Percentiles rank a stretch among this genome's conserved stretches.
Evolutionary conservation across 2,888 invertebrate species (phyloP).

Genomic region (Leptogaster cylindrica): DNA sequence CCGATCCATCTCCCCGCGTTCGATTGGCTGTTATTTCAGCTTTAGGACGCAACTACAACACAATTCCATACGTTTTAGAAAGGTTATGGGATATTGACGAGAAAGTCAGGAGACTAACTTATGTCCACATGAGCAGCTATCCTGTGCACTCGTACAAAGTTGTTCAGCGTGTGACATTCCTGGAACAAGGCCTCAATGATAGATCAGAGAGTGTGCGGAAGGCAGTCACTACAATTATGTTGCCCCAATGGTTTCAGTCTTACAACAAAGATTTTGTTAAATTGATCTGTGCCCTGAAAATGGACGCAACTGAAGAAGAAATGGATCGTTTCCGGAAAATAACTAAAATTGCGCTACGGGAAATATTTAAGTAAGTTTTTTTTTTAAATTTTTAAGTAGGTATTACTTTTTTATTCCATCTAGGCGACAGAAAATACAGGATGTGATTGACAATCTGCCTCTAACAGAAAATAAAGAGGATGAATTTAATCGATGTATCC

Average conservation of each 20-base stretch:
- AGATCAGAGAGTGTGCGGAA: constrained; percentile 64
- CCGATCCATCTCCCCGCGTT: constrained; percentile 80
- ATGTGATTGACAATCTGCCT: constrained; percentile 61
- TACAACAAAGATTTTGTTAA: constrained; percentile 74
- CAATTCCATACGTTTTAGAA: constrained; percentile 73
- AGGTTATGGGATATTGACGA: constrained; percentile 80
- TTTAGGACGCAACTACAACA: constrained; percentile 75
- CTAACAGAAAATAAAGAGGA: constrained; percentile 55
- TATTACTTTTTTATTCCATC: constrained; percentile 41
- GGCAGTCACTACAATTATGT: constrained; percentile 64
- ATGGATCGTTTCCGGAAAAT: constrained; percentile 67
- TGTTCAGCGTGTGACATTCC: constrained; percentile 67
- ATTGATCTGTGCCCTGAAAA: constrained; percentile 76
- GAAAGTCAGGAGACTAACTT: constrained; percentile 68
- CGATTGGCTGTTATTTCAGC: constrained; percentile 72
- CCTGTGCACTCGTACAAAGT: constrained; percentile 66
- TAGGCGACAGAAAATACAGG: constrained; percentile 58
- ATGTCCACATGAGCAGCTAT: constrained; percentile 62
- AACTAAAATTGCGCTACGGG: constrained; percentile 64
- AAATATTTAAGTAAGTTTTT: constrained; percentile 65
- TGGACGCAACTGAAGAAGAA: constrained; percentile 72
- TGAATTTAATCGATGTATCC: constrained; percentile 63
- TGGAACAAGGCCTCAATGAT: constrained; percentile 71
- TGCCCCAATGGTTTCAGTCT: constrained; percentile 78
- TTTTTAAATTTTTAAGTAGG: neutral